These are phyloP conservation scores for Enteromius thamalakanensis DNA, from an alignment of 2,797 vertebrate species.

Conservation along the genomic window DNA sequence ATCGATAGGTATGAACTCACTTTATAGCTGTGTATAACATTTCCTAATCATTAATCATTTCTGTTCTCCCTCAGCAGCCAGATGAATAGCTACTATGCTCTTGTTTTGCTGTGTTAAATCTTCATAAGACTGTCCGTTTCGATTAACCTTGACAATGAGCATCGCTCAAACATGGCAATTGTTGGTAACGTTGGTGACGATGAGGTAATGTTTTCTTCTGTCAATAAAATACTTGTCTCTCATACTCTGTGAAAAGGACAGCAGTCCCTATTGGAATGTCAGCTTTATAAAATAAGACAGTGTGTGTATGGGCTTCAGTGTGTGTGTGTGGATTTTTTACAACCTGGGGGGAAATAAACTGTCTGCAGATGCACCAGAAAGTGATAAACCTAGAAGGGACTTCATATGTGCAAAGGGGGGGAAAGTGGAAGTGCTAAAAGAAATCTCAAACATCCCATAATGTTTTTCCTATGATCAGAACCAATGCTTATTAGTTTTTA, in stretches of 20 bases:
- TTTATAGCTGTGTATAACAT: slow-evolving; percentile 2
- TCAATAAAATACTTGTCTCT: slow-evolving; percentile 41
- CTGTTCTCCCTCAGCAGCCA: background rate
- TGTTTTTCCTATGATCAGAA: background rate
- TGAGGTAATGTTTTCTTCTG: slow-evolving; percentile 40
- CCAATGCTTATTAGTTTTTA: background rate
- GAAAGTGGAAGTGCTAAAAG: background rate
- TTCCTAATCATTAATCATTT: slow-evolving; percentile 17
- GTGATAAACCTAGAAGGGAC: slow-evolving; percentile 28
- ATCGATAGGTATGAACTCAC: background rate
- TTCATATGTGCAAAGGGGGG: slow-evolving; percentile 25
- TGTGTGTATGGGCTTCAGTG: slow-evolving; percentile 7
- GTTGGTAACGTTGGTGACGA: slow-evolving; percentile 10
- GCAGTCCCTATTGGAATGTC: slow-evolving; percentile 45
- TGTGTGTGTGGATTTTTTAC: slow-evolving; percentile 21
- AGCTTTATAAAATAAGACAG: slow-evolving; percentile 42
- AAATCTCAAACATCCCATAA: slow-evolving; percentile 19
- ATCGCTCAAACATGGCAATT: slow-evolving; percentile 30
- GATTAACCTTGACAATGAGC: slow-evolving; percentile 42
- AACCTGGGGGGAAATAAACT: slow-evolving; percentile 46
- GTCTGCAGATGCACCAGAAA: slow-evolving; percentile 3
- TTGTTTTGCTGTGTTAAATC: slow-evolving; percentile 31
- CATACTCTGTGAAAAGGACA: slow-evolving; percentile 21
- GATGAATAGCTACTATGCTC: slow-evolving; percentile 1
- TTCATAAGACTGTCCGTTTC: slow-evolving; percentile 35